Conservation (phyloP, 2,797 vertebrate genomes). For the Silurus aristotelis region DNA sequence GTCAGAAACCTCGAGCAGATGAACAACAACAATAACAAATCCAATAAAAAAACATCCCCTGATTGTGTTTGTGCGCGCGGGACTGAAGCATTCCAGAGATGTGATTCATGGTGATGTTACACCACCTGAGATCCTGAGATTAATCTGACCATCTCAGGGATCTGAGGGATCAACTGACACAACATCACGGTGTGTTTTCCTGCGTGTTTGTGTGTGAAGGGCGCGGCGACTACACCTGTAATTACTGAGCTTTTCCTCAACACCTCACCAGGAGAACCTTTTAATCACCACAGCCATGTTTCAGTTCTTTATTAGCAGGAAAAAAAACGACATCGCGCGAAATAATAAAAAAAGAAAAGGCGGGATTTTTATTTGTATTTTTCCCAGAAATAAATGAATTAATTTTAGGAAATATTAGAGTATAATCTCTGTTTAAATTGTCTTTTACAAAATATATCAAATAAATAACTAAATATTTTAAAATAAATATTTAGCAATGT, state of each 20-base stretch:
- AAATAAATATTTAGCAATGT: no score
- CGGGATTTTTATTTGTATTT: no score
- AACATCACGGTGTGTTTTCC: not conserved
- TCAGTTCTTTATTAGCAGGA: no score
- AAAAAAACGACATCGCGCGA: no score
- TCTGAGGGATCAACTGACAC: not conserved
- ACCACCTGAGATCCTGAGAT: not conserved
- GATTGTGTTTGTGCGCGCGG: not conserved
- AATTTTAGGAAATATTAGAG: no score
- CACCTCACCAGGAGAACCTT: not conserved
- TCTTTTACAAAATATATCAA: no score
- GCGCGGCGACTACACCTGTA: slow-evolving; percentile 28
- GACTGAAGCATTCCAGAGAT: not conserved
- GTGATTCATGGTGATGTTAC: not conserved
- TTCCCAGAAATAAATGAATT: no score
- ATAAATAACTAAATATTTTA: no score
- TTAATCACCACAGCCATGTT: no score
- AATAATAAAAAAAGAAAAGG: no score
- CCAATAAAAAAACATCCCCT: not conserved
- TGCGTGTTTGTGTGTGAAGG: not conserved
- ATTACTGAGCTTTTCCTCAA: slow-evolving; percentile 39
- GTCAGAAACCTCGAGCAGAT: not conserved
- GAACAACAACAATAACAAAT: not conserved
- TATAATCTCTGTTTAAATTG: no score
- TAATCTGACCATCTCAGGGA: no score